Evolutionary conservation across 2,888 invertebrate species (phyloP).

Genomic region (Lasioglossum marginatum): DNA sequence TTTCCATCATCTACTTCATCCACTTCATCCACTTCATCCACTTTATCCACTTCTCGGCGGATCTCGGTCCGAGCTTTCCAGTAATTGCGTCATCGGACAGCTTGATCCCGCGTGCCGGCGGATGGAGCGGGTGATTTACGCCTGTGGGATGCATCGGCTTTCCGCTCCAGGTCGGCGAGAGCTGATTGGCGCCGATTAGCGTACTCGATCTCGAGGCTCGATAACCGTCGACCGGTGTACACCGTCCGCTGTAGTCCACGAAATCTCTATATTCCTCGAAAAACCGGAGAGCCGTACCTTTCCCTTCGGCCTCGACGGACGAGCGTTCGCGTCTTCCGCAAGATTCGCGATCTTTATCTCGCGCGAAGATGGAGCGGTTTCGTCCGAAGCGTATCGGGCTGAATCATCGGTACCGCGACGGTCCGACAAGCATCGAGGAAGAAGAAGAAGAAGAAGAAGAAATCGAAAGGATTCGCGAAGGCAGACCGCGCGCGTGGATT

Average conservation of each 20-base stretch:
- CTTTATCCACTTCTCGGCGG: background rate
- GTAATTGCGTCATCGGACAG: constrained; percentile 37
- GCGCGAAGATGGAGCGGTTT: constrained; percentile 43
- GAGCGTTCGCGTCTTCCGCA: background rate
- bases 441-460: constrained; percentile 34
- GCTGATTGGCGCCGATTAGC: constrained; percentile 9
- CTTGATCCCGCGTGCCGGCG: constrained; percentile 23
- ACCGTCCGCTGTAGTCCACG: constrained; percentile 3
- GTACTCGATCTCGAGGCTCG: constrained; percentile 19
- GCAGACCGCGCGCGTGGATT: constrained; percentile 70
- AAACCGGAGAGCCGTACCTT: constrained; percentile 19
- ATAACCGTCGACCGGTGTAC: constrained; percentile 17
- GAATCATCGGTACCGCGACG: constrained; percentile 52
- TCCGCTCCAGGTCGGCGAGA: background rate
- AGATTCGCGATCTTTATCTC: constrained; percentile 48
- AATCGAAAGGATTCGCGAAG: constrained; percentile 63
- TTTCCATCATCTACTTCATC: background rate
- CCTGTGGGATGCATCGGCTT: background rate
- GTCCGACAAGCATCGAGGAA: constrained; percentile 17
- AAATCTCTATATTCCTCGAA: constrained; percentile 45
- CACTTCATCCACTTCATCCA: background rate
- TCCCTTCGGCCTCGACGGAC: background rate
- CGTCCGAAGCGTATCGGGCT: constrained; percentile 48
- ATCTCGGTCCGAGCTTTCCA: background rate
- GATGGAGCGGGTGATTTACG: constrained; percentile 21